phyloP scores from a whole-genome alignment of 2,888 invertebrate species.

The Tetropium fuscum region DNA sequence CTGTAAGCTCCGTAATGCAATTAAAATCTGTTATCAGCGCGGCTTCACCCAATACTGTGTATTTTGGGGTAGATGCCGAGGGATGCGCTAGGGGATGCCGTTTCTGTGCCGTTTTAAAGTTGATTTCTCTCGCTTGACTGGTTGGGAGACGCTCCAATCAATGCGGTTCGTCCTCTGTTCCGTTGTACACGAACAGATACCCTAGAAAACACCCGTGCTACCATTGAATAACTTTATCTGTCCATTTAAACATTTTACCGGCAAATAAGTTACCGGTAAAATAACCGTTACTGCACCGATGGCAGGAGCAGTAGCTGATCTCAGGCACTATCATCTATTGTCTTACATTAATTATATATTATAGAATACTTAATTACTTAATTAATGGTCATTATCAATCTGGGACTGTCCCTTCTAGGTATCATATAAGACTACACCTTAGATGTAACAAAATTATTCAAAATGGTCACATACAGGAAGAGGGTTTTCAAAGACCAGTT shows the following conservation, averaged over 20 bases:
- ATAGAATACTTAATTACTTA: too few species aligned
- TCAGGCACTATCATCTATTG: too few species aligned
- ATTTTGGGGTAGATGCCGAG: slow-evolving; percentile 32
- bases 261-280: neutral
- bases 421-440: too few species aligned
- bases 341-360: too few species aligned
- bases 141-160: slow-evolving; percentile 66
- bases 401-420: too few species aligned
- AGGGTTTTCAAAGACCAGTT: too few species aligned
- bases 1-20: slow-evolving; percentile 35
- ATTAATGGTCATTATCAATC: too few species aligned
- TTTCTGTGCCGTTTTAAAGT: slow-evolving; percentile 62
- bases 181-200: slow-evolving; percentile 30
- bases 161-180: slow-evolving; percentile 60
- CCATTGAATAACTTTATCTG: slow-evolving; percentile 42
- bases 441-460: too few species aligned
- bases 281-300: too few species aligned
- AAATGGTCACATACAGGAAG: too few species aligned
- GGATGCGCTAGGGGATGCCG: slow-evolving; percentile 35
- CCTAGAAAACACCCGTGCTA: slow-evolving; percentile 36
- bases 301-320: too few species aligned
- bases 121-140: slow-evolving; percentile 67
- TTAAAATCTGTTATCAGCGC: slow-evolving; percentile 45
- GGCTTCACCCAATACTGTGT: slow-evolving; percentile 35
- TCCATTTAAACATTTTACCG: slow-evolving; percentile 23